phyloP scores from a whole-genome alignment of 2,888 invertebrate genomes.

The Leptinotarsa tumamoca region DNA sequence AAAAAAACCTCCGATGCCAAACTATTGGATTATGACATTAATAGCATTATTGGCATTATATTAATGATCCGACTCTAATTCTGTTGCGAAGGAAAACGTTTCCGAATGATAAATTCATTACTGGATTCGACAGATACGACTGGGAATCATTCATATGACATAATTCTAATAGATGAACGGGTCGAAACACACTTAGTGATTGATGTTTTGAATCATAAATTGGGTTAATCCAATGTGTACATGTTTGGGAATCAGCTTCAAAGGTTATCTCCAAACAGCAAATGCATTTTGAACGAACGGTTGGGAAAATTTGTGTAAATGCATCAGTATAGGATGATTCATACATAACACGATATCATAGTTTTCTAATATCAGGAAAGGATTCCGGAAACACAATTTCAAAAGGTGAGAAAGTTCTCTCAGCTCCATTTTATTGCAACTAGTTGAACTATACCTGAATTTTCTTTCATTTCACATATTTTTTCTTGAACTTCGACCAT shows the following conservation, averaged over 20 bases:
- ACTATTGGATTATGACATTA: neutral
- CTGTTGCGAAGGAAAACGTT: conserved; percentile 4
- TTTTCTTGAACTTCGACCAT: too few relatives aligned
- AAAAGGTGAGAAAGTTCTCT: too few relatives aligned
- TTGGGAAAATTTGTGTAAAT: too few relatives aligned
- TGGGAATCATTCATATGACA: neutral
- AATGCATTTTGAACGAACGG: too few relatives aligned
- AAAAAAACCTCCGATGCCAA: neutral
- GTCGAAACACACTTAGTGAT: conserved; percentile 7
- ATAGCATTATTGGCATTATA: neutral
- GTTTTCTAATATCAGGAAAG: too few relatives aligned
- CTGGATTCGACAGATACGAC: neutral
- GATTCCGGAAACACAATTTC: too few relatives aligned
- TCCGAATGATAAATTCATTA: conserved; percentile 3
- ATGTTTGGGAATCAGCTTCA: neutral
- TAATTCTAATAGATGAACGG: conserved; percentile 8
- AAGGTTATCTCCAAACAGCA: neutral
- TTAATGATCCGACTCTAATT: neutral
- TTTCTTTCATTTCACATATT: too few relatives aligned
- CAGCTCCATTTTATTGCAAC: too few relatives aligned
- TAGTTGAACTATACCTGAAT: too few relatives aligned
- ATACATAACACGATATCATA: too few relatives aligned
- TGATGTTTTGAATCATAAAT: conserved; percentile 9
- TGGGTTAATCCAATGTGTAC: neutral
- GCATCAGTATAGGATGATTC: too few relatives aligned